Evolutionary conservation across 1,140 invertebrate species (phyloP).

Genomic region (Sycophila sp.): DNA sequence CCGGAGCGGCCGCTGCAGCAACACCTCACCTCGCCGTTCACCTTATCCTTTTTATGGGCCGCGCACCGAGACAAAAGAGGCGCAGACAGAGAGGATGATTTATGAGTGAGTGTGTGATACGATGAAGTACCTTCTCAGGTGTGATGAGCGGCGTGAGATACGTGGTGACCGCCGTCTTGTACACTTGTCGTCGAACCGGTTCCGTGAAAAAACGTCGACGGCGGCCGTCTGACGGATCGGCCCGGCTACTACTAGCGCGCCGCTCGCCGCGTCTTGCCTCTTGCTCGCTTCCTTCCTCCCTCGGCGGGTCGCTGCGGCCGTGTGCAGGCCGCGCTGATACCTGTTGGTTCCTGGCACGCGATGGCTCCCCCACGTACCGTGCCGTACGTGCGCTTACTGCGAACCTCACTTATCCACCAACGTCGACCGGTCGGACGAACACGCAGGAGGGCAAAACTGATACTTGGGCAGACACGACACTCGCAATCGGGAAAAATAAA

Average conservation of each 20-base stretch:
- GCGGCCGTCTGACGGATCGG: neutral
- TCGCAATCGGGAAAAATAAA: too few species aligned
- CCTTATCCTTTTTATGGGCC: too few species aligned
- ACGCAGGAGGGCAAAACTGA: constrained; percentile 5
- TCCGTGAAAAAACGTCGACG: constrained; percentile 37
- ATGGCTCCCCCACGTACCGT: too few species aligned
- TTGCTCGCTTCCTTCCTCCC: neutral
- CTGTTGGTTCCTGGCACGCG: constrained; percentile 44
- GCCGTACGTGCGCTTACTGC: too few species aligned
- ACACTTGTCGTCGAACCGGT: constrained; percentile 51
- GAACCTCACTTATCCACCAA: too few species aligned
- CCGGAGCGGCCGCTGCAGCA: too few species aligned
- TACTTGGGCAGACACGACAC: neutral
- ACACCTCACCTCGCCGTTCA: too few species aligned
- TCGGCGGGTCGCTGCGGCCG: neutral
- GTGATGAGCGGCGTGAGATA: constrained; percentile 66
- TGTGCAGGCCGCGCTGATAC: constrained; percentile 28
- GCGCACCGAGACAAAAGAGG: too few species aligned
- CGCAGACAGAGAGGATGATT: too few species aligned
- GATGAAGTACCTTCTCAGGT: constrained; percentile 65
- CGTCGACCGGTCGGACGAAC: neutral
- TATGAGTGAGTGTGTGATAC: too few species aligned
- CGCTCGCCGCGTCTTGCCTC: neutral
- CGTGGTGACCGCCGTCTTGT: constrained; percentile 66
- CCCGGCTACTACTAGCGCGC: constrained; percentile 6